Evolutionary conservation across 1,140 invertebrate species (phyloP), one percentile per base, ranked within the genome.

Genomic region (Hypsibius dujardini): DNA sequence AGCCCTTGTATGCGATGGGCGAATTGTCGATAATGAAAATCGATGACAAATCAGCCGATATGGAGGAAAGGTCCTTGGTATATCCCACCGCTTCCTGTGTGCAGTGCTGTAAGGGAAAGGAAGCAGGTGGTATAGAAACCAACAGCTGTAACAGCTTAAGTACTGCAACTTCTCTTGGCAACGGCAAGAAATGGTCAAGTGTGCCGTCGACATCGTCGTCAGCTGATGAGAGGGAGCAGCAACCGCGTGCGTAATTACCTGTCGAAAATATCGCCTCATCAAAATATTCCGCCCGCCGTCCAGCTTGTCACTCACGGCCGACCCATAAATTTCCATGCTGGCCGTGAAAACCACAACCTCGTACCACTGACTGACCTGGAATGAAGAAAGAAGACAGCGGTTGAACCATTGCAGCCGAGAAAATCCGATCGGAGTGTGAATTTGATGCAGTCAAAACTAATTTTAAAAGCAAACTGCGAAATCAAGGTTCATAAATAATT

Each of bases 1-100:
- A 97, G 76, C 90, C 88, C 83, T 92, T 86, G 81, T 99, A 99
- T 56, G 95, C 96, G 74, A 92, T 93, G 72, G 96, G 96, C 75
- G 93, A 97, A 83, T 99, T 99, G 81, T 99, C 96, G 77, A 99
- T 84, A 78, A 99, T 99, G 83, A 99, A 98, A 80, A 99, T 89
- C 80, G 90, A 93, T 77, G 92, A 89, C 75, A 99, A 85, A 82
- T 99, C 95, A 78, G 85, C 87, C 79, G 89, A 92, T 80, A 99
- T 95, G 73, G 92, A 90, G 77, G 90, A 89, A 77, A 99, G 83
- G 83, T 99, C 93, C 84, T 98, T 98, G 73, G 94, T 98, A 80
- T 98, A 98, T 74, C 90, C 93, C 75, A 92, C 92, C 81, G 90
- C 87, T 79, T 97, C 92, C 72, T 94, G 87, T 46, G 94, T 97